Evolutionary conservation across 2,113 vertebrate genomes (phyloP).

Genomic region (Pholis gunnellus): DNA sequence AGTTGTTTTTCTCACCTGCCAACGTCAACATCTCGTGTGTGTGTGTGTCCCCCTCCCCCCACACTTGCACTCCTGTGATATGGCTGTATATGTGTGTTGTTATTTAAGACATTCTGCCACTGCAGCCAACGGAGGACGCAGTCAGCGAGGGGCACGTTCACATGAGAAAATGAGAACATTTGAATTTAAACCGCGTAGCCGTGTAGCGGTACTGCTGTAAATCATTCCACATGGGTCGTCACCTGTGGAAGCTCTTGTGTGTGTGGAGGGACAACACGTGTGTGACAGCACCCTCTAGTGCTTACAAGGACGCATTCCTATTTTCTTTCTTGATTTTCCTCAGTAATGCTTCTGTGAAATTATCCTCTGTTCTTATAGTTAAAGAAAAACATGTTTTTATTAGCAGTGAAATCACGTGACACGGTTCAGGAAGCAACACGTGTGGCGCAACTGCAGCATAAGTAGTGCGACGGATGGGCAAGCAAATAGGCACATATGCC

Average conservation of each 20-base stretch:
- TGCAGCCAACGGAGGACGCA: not conserved
- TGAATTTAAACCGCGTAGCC: constrained; percentile 6
- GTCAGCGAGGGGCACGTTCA: constrained; percentile 25
- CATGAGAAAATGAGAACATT: constrained; percentile 19
- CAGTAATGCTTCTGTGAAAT: not conserved
- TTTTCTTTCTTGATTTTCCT: constrained; percentile 28
- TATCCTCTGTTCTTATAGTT: not conserved
- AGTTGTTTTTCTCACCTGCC: not conserved
- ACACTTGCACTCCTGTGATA: not conserved
- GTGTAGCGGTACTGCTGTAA: constrained; percentile 17
- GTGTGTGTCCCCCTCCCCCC: not conserved
- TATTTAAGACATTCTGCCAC: constrained; percentile 9
- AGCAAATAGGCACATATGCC: not conserved
- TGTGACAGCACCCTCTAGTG: constrained; percentile 62
- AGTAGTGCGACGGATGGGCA: not conserved
- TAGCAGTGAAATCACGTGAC: not conserved
- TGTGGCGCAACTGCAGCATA: not conserved
- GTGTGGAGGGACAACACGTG: not conserved
- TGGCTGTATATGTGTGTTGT: not conserved
- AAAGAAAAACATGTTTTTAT: constrained; percentile 5
- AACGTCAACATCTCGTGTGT: not conserved
- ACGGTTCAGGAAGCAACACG: not conserved
- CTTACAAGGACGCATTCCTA: not conserved
- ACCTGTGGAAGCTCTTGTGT: not conserved
- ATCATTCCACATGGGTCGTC: constrained; percentile 21